Percentiles rank a stretch among this genome's conserved stretches.
Evolutionary conservation across 1,140 invertebrate species (phyloP).

Genomic region (Zaprionus lachaisei): DNA sequence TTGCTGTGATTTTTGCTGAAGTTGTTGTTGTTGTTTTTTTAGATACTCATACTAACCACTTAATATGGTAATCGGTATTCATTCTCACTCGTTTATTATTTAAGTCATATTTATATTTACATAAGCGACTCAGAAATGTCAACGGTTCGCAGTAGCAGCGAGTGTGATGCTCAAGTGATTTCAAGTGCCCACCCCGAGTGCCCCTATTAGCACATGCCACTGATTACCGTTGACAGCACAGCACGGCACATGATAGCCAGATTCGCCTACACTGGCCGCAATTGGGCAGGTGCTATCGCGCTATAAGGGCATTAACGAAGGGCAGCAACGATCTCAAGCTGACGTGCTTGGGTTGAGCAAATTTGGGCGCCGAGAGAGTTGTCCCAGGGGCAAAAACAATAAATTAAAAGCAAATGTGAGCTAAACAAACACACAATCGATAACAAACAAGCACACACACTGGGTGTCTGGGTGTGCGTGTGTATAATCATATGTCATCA

Average conservation of each 20-base stretch:
- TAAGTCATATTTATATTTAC: conserved; percentile 72
- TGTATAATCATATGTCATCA: conserved; percentile 58
- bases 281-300: conserved; percentile 1
- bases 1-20: conserved; percentile 9
- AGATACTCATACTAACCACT: conserved; percentile 49
- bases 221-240: conserved; percentile 64
- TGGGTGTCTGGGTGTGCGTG: neutral
- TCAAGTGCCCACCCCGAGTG: conserved; percentile 44
- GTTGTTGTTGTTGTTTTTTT: conserved; percentile 29
- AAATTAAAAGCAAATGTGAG: conserved; percentile 46
- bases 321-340: conserved; percentile 10
- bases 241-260: conserved; percentile 6
- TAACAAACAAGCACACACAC: conserved; percentile 58
- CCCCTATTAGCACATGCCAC: conserved; percentile 64
- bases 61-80: conserved; percentile 67
- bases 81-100: conserved; percentile 60
- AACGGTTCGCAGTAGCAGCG: conserved; percentile 12
- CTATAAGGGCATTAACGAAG: conserved; percentile 33
- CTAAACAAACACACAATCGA: conserved; percentile 52
- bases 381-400: conserved; percentile 35
- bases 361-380: conserved; percentile 20
- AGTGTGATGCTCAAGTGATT: conserved; percentile 5
- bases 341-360: conserved; percentile 30
- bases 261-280: conserved; percentile 31
- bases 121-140: conserved; percentile 53